Evolutionary conservation across 1,140 invertebrate genomes (phyloP), one percentile per base, ranked within the genome.

Genomic region (Drosophila pseudoobscura): DNA sequence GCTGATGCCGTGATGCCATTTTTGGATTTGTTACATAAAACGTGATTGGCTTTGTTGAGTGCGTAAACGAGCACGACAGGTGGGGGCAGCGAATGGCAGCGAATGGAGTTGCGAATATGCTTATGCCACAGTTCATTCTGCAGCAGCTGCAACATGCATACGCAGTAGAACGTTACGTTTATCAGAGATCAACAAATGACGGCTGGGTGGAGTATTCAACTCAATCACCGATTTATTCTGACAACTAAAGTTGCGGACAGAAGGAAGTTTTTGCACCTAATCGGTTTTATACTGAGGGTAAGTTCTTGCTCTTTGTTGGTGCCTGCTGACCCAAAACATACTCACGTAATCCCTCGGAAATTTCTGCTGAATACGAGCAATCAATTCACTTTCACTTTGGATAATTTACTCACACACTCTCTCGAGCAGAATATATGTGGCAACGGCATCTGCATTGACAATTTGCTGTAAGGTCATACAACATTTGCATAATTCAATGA

Each of bases 401-500:
- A 73, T 80, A 72, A 68, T 83, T 85, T 85, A 29, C 47, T 50
- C 52, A 52, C 53, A 61, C 50, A 49, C 61, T 24, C 17, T 24
- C 49, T 24, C 46, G 51, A 41, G 26, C 9, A 53, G 17, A 3
- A 15, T 43, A 41, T 17, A 51, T 61, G 55, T 47, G 54, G 43
- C 46, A 17, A 53, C 51, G 65, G 69, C 71, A 80, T 76, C 49
- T 77, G 74, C 70, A 87, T 78, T 71, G 78, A 68, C 65, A 78
- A 78, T 82, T 82, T 82, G 39, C 50, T 22, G 45, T 55, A 70
- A 70, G 66, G 66, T 69, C 66, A 70, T 58, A 58, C 62, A 69
- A 52, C 68, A 85, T 87, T 85, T 85, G 78, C 82, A 85, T 85
- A 85, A 85, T 85, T 85, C 83, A 85, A 85, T 85, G 72, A 78